These are phyloP conservation scores for Tenthredo scrophulariae DNA, from an alignment of 2,888 invertebrate genomes.

Conservation along the genomic window DNA sequence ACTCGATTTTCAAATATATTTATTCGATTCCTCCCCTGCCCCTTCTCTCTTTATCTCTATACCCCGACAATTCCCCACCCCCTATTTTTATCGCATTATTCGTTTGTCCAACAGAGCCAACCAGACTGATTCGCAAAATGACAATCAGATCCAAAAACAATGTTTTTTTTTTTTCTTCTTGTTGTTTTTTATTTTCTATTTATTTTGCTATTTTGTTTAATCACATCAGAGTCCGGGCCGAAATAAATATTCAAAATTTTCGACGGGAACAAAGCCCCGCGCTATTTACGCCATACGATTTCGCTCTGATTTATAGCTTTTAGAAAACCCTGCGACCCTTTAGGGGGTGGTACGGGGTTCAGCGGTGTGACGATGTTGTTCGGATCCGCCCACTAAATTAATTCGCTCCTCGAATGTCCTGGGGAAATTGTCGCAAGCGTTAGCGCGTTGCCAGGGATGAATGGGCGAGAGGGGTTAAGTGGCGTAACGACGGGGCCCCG, in stretches of 20 bases:
- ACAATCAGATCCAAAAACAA: background rate
- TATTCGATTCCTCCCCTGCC: background rate
- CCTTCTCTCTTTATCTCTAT: background rate
- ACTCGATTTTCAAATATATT: constrained; percentile 39
- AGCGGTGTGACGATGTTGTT: constrained; percentile 23
- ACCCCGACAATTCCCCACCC: background rate
- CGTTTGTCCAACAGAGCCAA: constrained; percentile 13
- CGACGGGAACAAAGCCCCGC: background rate
- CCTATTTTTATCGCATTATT: constrained; percentile 12
- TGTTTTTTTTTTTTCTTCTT: background rate
- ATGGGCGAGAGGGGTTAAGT: constrained; percentile 41
- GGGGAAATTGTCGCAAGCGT: constrained; percentile 32
- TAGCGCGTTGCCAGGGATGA: constrained; percentile 41
- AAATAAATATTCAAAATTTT: background rate
- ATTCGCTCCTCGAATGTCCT: constrained; percentile 17
- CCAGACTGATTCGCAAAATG: constrained; percentile 18
- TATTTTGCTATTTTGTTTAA: background rate
- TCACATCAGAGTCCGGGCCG: background rate
- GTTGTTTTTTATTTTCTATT: background rate
- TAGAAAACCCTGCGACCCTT: background rate
- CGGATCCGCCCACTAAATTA: constrained; percentile 24
- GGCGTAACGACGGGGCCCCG: constrained; percentile 46
- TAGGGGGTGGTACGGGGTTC: background rate
- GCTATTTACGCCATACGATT: background rate
- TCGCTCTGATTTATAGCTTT: background rate